Evolutionary conservation across 37 sponge, comb jelly and placozoan genomes (phyloP), one percentile per base, ranked within the genome.

Genomic region (Beroe ovata): DNA sequence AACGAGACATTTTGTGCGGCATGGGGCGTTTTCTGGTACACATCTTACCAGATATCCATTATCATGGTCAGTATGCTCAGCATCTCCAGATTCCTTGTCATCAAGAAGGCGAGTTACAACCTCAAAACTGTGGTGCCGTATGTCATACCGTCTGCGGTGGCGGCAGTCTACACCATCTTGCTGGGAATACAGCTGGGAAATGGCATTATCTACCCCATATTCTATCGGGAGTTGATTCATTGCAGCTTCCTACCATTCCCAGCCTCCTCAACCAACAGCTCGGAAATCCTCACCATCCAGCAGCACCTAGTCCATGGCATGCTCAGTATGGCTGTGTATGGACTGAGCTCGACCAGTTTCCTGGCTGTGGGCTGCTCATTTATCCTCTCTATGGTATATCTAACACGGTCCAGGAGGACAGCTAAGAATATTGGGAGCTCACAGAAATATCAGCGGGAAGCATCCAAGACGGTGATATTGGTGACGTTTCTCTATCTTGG

Each of bases 11-110:
- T 77, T 22, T 77, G 84, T 25, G 3, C 26, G 47, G 47, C n/a
- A 20, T 77, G 84, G 84, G 84, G 26, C 1, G 8, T 77, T 0
- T 33, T 77, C 28, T 21, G 35, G 54, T 77, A 35, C 36, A 35
- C 33, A 25, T 2, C 33, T 8, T 35, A 30, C 28, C 84, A 77
- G 54, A 77, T 77, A 26, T 77, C 84, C 23, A 77, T 77, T 18
- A 32, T 77, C 84, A 11, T 77, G 38, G 84, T 77, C 1, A 35
- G 84, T 40, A 33, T 40, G 14, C 84, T 77, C 22, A 77, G 84
- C 22, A 11, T 42, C 42, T 77, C 54, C 11, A 1, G 84, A 40
- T 36, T 77, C 20, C 4, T 77, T 14, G 84, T 77, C 0, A 30
- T 77, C 54, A 38, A 41, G 54, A 32, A 42, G 36, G 36, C 84